Evolutionary conservation across 2,113 vertebrate species (phyloP), one percentile per base, ranked within the genome.

Genomic region (Platichthys flesus): DNA sequence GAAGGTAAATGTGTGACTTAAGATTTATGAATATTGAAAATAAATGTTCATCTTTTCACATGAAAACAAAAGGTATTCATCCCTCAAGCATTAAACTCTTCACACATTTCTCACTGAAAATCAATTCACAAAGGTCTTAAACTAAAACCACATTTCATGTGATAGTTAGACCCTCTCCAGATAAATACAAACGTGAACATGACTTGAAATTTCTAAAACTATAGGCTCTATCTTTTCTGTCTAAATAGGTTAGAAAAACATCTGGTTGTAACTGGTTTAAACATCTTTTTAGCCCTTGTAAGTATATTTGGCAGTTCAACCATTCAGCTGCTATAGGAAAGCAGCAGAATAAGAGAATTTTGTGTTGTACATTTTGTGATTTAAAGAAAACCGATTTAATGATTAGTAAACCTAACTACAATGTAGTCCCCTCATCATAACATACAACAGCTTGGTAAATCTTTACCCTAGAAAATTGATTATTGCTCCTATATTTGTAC

Each of bases 1-100:
- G 37, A 73, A 85, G 82, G 82, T 85, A 86, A 77, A 75, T 42
- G 58, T 71, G 66, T 57, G 75, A 45, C 65, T 51, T n/a, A 9
- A 52, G 61, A 2, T 26, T 23, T 31, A 31, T 73, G 60, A 66
- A 73, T 56, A 35, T 23, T 69, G 5, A 14, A 49, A 59, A 12
- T 21, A 15, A 45, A n/a, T 15, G 1, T 23, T 31, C 5, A 23
- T 70, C 0, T 14, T 40, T 40, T 35, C 14, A 55, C 52, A 60
- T 9, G 8, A n/a, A 9, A 5, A 20, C 18, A 54, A 54, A 54
- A 54, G 10, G 51, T 21, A 6, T 51, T 51, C 40, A 13, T 13
- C 47, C 15, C 15, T 18, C 14, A 16, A 51, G 47, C 7, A 15
- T 51, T 51, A 4, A 16, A 16, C 16, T 51, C 45, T 3, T 16